Evolutionary conservation across 2,113 vertebrate species (phyloP), one percentile per base, ranked within the genome.

Genomic region (Seriola quinqueradiata): DNA sequence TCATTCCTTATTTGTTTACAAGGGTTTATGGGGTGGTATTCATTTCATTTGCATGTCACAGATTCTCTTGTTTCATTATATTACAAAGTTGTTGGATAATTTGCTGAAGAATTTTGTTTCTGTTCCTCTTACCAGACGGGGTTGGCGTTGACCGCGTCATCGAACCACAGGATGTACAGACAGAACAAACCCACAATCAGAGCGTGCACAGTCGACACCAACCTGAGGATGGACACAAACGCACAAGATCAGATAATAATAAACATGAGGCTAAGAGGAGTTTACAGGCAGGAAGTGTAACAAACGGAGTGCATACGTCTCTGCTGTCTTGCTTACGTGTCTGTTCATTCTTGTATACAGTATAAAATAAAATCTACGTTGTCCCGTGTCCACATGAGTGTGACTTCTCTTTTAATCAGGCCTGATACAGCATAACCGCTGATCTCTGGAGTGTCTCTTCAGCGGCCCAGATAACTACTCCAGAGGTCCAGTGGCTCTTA

Each of bases 91-190:
- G 17, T 12, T 55, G 9, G 8, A 13, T 34, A 9, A 21, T 34
- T 54, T 13, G 6, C 21, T 71, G 0, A 40, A 12, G 32, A 34
- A 28, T 42, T 38, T 21, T 40, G 16, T 78, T 78, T 87, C 52
- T 75, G 82, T 71, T 82, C 28, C 38, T 87, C 94, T 96, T 94
- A 96, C 96, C 95, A 96, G 86, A 96, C 93, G 0, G 95, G 96
- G 85, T 95, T 94, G 75, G 92, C 89, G 79, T 96, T 96, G 81
- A 96, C 92, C 0, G 65, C 93, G 1, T 95, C 96, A 21, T 95
- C 96, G 8, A 91, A 97, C 87, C 94, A 95, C 84, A 96, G 92
- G 92, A 96, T 96, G 88, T 96, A 96, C 55, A 95, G 90, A 84
- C 96, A 95, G 86, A 96, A 95, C 71, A 95, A 82, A 0, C 96